Percentiles rank a stretch among this genome's conserved stretches.
Conservation (phyloP, 1,140 invertebrate species). For the Galendromus occidentalis region DNA sequence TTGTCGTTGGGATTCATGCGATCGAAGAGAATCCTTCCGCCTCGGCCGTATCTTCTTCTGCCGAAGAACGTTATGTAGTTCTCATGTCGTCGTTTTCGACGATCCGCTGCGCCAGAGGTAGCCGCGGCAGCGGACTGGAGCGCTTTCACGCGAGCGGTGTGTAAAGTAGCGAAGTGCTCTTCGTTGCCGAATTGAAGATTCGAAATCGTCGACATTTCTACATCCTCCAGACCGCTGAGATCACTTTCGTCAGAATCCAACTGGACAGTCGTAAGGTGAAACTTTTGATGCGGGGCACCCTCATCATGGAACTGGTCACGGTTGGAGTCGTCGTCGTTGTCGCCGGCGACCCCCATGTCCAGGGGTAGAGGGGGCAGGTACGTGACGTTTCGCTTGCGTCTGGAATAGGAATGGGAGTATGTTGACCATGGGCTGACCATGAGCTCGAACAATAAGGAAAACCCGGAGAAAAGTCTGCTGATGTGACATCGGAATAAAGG, state of each 20-base stretch:
- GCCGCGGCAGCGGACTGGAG: too few species aligned
- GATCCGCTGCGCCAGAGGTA: neutral
- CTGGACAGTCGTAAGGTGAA: neutral
- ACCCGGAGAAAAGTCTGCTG: too few species aligned
- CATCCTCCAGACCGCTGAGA: neutral
- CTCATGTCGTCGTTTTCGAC: neutral
- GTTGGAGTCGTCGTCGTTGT: too few species aligned
- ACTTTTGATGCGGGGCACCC: neutral
- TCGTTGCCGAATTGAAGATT: too few species aligned
- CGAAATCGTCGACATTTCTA: too few species aligned
- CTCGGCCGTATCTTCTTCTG: neutral
- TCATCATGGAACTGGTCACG: neutral
- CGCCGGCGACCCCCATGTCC: neutral
- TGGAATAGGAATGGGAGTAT: neutral
- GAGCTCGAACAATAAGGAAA: too few species aligned
- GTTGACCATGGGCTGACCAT: neutral
- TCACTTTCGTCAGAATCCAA: slow-evolving; percentile 2
- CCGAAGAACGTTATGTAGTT: neutral
- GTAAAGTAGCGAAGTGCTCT: too few species aligned
- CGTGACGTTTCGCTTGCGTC: slow-evolving; percentile 8
- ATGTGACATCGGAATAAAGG: neutral
- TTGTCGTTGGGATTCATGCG: neutral
- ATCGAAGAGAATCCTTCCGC: neutral
- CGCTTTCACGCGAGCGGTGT: too few species aligned
- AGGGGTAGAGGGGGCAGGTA: slow-evolving; percentile 4